These are phyloP conservation scores for Oceanodroma tethys DNA, from an alignment of 2,113 vertebrate species.

Conservation along the genomic window DNA sequence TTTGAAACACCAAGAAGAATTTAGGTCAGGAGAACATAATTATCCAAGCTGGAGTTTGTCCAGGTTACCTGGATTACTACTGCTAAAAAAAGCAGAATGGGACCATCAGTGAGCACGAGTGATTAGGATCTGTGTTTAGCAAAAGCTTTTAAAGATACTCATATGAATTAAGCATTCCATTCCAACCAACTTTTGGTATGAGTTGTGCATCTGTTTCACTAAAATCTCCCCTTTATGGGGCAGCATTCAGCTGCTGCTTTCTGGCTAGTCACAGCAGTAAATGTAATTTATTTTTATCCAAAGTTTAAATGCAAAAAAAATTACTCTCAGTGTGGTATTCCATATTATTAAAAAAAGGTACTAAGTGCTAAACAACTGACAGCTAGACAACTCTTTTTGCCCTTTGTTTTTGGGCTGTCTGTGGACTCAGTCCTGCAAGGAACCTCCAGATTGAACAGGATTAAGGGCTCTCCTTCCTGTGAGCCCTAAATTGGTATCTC, in stretches of 20 bases:
- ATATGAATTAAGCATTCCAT: neutral
- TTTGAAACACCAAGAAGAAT: neutral
- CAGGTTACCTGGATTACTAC: slow-evolving; percentile 61
- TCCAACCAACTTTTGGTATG: neutral
- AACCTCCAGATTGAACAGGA: neutral
- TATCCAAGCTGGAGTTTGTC: slow-evolving; percentile 37
- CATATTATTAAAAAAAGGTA: neutral
- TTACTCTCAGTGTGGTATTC: neutral
- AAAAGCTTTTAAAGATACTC: neutral
- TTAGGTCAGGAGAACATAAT: slow-evolving; percentile 43
- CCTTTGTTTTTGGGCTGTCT: neutral
- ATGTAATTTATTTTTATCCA: neutral
- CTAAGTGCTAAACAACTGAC: neutral
- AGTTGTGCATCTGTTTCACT: neutral
- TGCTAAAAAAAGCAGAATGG: slow-evolving; percentile 44
- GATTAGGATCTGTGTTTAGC: slow-evolving; percentile 1
- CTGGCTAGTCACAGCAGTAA: neutral
- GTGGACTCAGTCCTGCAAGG: neutral
- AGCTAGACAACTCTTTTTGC: neutral
- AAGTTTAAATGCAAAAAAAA: neutral
- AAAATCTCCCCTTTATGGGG: neutral
- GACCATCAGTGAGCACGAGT: neutral
- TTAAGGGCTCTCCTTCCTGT: neutral
- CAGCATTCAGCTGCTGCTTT: neutral
- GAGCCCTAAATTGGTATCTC: neutral